Conservation (phyloP, 2,113 vertebrate species). For the Platysternon megacephalum region DNA sequence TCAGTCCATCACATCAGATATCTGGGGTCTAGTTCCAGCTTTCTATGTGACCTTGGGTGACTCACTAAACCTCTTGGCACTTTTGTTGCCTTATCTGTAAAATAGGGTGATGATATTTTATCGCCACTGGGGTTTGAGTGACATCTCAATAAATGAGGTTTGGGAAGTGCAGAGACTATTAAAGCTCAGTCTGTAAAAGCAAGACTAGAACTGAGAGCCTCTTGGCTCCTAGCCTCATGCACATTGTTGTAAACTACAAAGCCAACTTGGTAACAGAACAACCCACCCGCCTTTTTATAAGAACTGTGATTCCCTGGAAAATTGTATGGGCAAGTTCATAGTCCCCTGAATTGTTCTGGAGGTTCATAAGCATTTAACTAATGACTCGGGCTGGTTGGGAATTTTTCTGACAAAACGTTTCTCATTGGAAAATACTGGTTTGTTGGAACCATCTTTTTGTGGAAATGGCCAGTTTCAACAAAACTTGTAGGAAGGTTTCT, state of each 20-base stretch:
- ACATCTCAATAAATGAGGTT: neutral
- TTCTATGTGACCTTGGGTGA: neutral
- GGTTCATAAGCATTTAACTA: conserved; percentile 55
- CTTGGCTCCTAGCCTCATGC: conserved; percentile 62
- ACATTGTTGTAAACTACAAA: conserved; percentile 68
- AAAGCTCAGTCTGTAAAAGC: conserved; percentile 70
- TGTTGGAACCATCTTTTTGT: neutral
- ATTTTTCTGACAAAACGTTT: neutral
- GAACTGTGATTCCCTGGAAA: conserved; percentile 62
- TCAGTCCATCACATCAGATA: neutral
- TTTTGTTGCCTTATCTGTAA: neutral
- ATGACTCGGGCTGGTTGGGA: neutral
- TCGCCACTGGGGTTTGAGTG: neutral
- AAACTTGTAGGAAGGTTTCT: neutral
- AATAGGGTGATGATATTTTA: neutral
- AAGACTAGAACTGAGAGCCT: conserved; percentile 48
- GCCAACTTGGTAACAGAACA: conserved; percentile 65
- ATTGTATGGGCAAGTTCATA: conserved; percentile 58
- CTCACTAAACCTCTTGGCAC: neutral
- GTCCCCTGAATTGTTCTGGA: neutral
- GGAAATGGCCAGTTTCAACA: neutral
- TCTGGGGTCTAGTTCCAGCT: neutral
- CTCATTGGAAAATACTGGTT: neutral
- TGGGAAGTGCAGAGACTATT: conserved; percentile 67
- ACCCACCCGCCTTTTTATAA: conserved; percentile 58